These are phyloP conservation scores for Pyrgilauda ruficollis DNA, from an alignment of 2,113 vertebrate genomes.

Conservation along the genomic window DNA sequence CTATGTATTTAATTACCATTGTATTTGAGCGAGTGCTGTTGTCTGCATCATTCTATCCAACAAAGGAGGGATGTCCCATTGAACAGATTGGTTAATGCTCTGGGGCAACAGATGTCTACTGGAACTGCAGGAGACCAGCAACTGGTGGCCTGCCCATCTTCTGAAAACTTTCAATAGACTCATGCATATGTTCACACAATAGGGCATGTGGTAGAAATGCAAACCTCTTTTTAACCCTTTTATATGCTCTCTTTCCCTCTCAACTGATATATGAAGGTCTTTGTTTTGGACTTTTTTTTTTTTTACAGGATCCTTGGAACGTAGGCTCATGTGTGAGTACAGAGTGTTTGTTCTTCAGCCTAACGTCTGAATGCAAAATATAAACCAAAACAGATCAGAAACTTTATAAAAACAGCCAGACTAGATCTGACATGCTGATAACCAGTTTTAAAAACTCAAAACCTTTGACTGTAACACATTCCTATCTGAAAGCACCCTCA, in stretches of 20 bases:
- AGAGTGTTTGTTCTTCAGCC: slow-evolving; percentile 34
- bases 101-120: slow-evolving; percentile 94
- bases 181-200: slow-evolving; percentile 83
- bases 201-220: slow-evolving; percentile 80
- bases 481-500: background rate
- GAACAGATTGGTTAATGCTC: slow-evolving; percentile 86
- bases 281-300: slow-evolving; percentile 22
- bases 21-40: slow-evolving; percentile 72
- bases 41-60: slow-evolving; percentile 74
- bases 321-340: slow-evolving; percentile 7
- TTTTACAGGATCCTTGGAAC: slow-evolving; percentile 55
- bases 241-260: slow-evolving; percentile 56
- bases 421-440: background rate
- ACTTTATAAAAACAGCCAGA: background rate
- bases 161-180: slow-evolving; percentile 83
- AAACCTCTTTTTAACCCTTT: slow-evolving; percentile 82
- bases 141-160: slow-evolving; percentile 88
- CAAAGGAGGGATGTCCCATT: slow-evolving; percentile 81
- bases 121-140: slow-evolving; percentile 90
- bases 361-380: slow-evolving; percentile 41
- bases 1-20: slow-evolving; percentile 80
- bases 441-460: background rate
- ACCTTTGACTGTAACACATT: background rate
- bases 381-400: slow-evolving; percentile 18
- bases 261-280: slow-evolving; percentile 66